phyloP scores from a whole-genome alignment of 1,140 invertebrate species.

The Scylla paramamosain region DNA sequence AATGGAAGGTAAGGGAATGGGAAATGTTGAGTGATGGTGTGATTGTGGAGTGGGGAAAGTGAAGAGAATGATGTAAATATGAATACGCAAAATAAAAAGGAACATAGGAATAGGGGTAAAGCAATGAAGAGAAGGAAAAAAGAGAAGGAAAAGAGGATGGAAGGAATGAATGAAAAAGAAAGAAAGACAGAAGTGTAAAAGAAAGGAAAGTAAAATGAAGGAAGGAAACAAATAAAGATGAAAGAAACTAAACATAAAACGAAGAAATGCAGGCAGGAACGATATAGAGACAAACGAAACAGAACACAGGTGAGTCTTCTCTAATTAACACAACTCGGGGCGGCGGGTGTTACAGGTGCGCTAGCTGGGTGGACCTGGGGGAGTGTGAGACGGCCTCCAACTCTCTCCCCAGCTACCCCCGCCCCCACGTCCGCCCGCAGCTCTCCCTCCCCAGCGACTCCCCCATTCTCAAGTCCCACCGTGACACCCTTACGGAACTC shows the following conservation, averaged over 20 bases:
- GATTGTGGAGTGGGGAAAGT: neutral
- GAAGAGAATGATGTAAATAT: neutral
- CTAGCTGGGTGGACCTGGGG: constrained; percentile 34
- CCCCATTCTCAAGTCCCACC: neutral
- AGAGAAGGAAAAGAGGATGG: too few species aligned
- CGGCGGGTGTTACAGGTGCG: constrained; percentile 11
- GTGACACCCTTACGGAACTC: constrained; percentile 36
- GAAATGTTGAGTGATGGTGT: neutral
- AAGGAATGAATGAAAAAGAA: too few species aligned
- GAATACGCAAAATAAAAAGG: neutral
- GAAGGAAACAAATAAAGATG: too few species aligned
- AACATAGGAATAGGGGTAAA: neutral
- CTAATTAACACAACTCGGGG: neutral
- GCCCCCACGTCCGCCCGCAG: constrained; percentile 33
- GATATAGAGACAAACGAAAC: too few species aligned
- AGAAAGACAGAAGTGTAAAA: too few species aligned
- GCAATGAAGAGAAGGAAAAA: too few species aligned
- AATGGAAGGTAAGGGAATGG: neutral
- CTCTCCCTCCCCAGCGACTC: constrained; percentile 42
- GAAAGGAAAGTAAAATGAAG: too few species aligned
- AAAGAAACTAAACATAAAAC: too few species aligned
- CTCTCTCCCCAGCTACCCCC: neutral
- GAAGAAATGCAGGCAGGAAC: too few species aligned
- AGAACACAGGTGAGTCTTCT: neutral
- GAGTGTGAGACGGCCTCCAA: neutral